Evolutionary conservation across 92 coral and sea anemone species (phyloP), one percentile per base, ranked within the genome.

Genomic region (Palythoa heliodiscus): DNA sequence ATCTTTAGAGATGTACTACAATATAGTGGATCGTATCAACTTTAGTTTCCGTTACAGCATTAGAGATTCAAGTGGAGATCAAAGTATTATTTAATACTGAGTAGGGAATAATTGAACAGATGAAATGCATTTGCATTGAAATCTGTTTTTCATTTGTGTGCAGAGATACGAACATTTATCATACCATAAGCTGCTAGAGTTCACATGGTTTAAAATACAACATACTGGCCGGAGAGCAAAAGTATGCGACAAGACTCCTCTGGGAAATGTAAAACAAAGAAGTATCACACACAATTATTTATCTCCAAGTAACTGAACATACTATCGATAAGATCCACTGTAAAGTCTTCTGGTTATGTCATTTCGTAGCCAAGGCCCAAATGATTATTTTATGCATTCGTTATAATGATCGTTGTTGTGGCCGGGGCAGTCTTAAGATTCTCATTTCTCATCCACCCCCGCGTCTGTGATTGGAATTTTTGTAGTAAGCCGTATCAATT

Each of bases 311-410:
- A 58, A 29, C 14, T 64, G 3, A 29, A 24, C 35, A 24, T 25
- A 69, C 25, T 25, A 12, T 35, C 17, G 43, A 25, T 10, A 69
- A 35, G 17, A 47, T 61, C 69, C 69, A n/a, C 11, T 19, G 19
- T n/a, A 5, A 63, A 4, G 20, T 14, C 25, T 63, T 9, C 25
- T n/a, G 23, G 7, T 9, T 80, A 20, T 7, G 11, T 53, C 57
- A 58, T 9, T n/a, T 58, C 57, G 35, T 19, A 58, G 52, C 52
- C 70, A 67, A 60, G 83, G 71, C 71, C 72, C 29, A 20, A 61
- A 12, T 60, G 83, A 64, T 66, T 24, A 73, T 66, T 48, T 23
- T 43, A 80, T 64, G 84, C 61, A 80, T 80, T 63, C 73, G 84
- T 80, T 63, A 63, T 47, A 80, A 64, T 66, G 23, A 15, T 47